phyloP scores from a whole-genome alignment of 2,113 vertebrate species.

The Spilogale gracilis region DNA sequence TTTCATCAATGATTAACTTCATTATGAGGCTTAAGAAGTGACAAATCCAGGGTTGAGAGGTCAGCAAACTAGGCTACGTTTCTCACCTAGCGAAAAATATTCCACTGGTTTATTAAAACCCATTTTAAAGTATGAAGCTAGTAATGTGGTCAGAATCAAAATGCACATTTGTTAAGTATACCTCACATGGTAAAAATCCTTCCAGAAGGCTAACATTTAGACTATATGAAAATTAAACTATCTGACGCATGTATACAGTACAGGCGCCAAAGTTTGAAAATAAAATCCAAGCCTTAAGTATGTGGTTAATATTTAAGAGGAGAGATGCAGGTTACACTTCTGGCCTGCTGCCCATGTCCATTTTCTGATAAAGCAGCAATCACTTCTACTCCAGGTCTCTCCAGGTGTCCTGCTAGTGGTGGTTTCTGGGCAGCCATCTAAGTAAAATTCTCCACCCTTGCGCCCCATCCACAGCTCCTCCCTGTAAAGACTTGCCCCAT shows the following conservation, averaged over 20 bases:
- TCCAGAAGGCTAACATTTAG: background rate
- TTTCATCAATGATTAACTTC: conserved; percentile 1
- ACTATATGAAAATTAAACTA: background rate
- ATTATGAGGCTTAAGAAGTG: background rate
- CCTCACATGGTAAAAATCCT: background rate
- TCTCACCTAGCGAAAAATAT: background rate
- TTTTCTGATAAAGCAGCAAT: background rate
- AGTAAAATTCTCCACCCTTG: background rate
- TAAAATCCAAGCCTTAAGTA: background rate
- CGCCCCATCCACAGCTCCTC: background rate
- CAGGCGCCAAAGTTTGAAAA: background rate
- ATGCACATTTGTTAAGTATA: background rate
- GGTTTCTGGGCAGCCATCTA: background rate
- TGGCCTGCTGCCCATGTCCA: background rate
- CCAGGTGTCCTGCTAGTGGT: background rate
- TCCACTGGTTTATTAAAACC: background rate
- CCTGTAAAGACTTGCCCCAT: background rate
- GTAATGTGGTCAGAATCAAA: conserved; percentile 5
- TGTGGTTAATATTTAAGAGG: background rate
- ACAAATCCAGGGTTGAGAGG: background rate
- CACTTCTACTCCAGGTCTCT: background rate
- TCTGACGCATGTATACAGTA: background rate
- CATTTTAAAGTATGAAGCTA: background rate
- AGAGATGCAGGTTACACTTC: background rate
- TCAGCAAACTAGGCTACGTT: background rate